Conservation (phyloP, 2,888 invertebrate species). For the Ctena decussata region DNA sequence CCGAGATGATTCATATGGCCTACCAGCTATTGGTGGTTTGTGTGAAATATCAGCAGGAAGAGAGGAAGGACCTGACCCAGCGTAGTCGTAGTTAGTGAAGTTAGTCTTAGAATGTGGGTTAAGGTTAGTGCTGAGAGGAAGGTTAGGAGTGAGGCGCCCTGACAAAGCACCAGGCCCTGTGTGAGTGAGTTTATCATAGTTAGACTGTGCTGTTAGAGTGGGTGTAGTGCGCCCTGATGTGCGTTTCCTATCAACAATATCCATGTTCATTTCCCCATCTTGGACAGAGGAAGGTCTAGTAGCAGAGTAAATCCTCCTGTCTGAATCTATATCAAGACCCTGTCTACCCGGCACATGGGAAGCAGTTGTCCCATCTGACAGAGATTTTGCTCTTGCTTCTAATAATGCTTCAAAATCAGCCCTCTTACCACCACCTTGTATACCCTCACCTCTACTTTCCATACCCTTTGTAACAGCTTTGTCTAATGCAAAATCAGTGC, state of each 20-base stretch:
- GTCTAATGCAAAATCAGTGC: neutral
- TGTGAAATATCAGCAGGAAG: conserved; percentile 46
- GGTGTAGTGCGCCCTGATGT: conserved; percentile 44
- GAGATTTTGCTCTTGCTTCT: conserved; percentile 40
- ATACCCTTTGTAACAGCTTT: conserved; percentile 35
- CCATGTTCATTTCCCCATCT: neutral
- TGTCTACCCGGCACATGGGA: neutral
- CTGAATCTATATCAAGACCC: conserved; percentile 14
- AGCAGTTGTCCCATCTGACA: neutral
- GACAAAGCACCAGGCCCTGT: conserved; percentile 29
- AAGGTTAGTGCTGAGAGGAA: conserved; percentile 35
- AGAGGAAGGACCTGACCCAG: conserved; percentile 38
- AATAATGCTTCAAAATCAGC: conserved; percentile 22
- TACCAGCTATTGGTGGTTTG: conserved; percentile 52
- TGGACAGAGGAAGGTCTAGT: conserved; percentile 18
- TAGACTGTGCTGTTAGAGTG: conserved; percentile 42
- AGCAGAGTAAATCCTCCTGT: conserved; percentile 29
- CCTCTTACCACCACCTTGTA: neutral
- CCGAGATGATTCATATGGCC: conserved; percentile 25
- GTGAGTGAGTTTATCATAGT: conserved; percentile 38
- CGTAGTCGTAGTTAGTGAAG: conserved; percentile 36
- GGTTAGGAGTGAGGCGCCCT: conserved; percentile 51
- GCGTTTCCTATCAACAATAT: conserved; percentile 18
- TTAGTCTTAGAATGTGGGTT: conserved; percentile 31
- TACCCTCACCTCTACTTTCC: neutral